Base-by-base conservation (phyloP, 2,888 invertebrate genomes). In the Diarsia brunnea region DNA sequence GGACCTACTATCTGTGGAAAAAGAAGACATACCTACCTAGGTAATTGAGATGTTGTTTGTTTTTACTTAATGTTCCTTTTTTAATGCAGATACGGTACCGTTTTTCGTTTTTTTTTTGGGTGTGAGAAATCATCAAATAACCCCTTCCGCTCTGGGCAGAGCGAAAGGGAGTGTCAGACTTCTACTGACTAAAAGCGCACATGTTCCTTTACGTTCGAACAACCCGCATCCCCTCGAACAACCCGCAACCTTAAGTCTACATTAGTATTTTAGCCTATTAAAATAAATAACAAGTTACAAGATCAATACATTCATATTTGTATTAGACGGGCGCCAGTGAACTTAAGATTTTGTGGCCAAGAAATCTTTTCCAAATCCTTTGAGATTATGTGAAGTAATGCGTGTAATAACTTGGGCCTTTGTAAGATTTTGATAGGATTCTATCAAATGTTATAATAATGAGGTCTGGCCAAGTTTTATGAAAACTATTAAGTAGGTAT, bases 341-440 rank as follows among this genome's bases (percentile, higher is more conserved):
- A 68, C 47, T 8, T 24, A 65, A 10, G 43, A 60, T 43, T 66
- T 75, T 60, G 21, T 69, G 47, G 51, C 47, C 31, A 31, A 31
- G 65, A 81, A 69, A 75, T 69, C 11, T 69, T 69, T 38, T 49
- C n/a, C 27, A 65, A 75, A 68, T 81, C 78, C 63, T 68, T 73
- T 45, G 68, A 78, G 69, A 81, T 73, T 79, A 72, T 58, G 69
- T 79, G 67, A 63, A 79, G 68, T 58, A 69, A 82, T 45, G 69
- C 72, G 72, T 82, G 51, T 72, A 69, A 83, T 72, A 78, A 65
- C 66, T 38, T 63, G 12, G 11, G 31, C 51, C 43, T 70, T 60
- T 64, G 47, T 70, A 14, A 47, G 31, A n/a, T 38, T 73, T 76
- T 69, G 38, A 75, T 43, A 75, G 43, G 21, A 24, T 69, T 65